phyloP scores from a whole-genome alignment of 2,797 vertebrate genomes.

The Orientallactaga sibirica region DNA sequence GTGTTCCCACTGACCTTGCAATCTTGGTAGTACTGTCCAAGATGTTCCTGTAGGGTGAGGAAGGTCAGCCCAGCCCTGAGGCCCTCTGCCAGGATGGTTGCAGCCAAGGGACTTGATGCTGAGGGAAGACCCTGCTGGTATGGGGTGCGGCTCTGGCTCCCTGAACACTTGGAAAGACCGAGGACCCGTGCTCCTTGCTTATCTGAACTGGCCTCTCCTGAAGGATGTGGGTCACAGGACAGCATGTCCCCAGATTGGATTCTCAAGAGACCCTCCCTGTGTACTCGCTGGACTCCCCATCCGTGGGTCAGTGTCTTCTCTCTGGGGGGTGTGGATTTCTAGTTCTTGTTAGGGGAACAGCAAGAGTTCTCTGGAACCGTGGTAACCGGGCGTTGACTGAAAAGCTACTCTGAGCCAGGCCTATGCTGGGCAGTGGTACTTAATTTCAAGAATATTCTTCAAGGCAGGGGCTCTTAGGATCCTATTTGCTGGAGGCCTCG shows the following conservation, averaged over 20 bases:
- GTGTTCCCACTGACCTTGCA: not conserved
- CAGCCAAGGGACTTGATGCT: not conserved
- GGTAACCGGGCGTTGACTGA: not conserved
- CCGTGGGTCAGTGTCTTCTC: not conserved
- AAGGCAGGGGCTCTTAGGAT: not conserved
- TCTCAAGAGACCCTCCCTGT: not conserved
- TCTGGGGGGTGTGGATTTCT: not conserved
- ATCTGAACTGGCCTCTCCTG: not conserved
- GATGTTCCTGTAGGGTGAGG: no score
- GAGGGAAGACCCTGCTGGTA: no score
- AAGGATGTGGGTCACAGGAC: not conserved
- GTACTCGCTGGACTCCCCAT: not conserved
- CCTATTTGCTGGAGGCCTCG: not conserved
- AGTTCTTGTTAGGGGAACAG: not conserved
- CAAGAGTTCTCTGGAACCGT: not conserved
- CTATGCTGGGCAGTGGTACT: fast-evolving
- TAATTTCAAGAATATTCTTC: not conserved
- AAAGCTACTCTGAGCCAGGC: not conserved
- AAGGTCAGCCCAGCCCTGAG: no score
- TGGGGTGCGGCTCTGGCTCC: not conserved
- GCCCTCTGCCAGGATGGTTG: no score
- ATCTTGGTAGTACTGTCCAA: not conserved
- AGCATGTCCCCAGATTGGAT: not conserved
- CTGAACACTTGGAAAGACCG: not conserved
- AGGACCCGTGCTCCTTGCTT: fast-evolving